These are phyloP conservation scores for Arctocebus calabarensis DNA, from an alignment of 2,797 vertebrate genomes.

Conservation along the genomic window DNA sequence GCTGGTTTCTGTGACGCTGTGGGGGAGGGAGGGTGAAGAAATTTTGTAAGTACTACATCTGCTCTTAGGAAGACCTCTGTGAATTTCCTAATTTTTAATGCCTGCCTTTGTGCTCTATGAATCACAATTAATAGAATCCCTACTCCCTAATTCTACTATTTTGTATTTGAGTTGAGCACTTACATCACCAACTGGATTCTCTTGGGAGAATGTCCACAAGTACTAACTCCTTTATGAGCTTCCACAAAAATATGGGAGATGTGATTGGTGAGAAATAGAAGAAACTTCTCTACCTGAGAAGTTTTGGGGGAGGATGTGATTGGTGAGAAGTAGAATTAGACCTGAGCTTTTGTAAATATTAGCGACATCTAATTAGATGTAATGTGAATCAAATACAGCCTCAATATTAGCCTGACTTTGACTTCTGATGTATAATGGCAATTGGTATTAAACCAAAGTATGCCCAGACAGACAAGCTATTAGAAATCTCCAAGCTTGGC, in stretches of 20 bases:
- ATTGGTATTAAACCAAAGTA: neutral
- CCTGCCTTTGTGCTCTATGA: neutral
- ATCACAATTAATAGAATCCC: neutral
- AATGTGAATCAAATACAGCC: neutral
- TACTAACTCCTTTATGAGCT: neutral
- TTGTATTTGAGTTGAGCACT: neutral
- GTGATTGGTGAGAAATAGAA: neutral
- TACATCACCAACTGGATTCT: neutral
- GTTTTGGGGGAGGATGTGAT: neutral
- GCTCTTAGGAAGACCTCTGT: constrained; percentile 42
- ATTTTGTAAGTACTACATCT: constrained; percentile 5
- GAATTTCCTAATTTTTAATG: constrained; percentile 54
- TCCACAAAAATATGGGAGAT: neutral
- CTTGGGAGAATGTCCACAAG: neutral
- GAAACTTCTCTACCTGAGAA: too few species aligned
- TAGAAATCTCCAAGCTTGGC: neutral
- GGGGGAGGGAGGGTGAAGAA: neutral
- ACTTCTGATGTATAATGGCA: neutral
- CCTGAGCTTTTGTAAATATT: neutral
- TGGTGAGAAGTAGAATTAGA: neutral
- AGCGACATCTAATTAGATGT: neutral
- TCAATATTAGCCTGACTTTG: neutral
- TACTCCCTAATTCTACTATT: neutral
- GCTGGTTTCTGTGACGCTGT: neutral
- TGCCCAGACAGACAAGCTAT: neutral